phyloP scores from a whole-genome alignment of 2,888 invertebrate species.

The Cataglyphis cursor region DNA sequence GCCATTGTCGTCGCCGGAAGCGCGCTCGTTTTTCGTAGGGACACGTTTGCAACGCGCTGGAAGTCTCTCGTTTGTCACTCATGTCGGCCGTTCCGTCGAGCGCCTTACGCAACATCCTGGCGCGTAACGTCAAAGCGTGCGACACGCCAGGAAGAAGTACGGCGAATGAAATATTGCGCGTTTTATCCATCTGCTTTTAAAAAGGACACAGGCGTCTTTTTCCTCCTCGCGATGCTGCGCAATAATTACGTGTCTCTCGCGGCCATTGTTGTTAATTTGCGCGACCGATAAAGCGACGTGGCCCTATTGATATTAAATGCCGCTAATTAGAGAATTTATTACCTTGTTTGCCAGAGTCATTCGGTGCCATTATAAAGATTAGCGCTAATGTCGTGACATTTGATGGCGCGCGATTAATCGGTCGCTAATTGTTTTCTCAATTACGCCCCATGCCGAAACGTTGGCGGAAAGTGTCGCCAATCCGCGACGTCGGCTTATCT shows the following conservation, averaged over 20 bases:
- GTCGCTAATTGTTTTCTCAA: slow-evolving; percentile 60
- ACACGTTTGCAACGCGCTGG: slow-evolving; percentile 39
- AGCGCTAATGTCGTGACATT: slow-evolving; percentile 59
- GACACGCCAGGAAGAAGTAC: slow-evolving; percentile 24
- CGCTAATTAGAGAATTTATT: slow-evolving; percentile 70
- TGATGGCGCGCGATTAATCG: slow-evolving; percentile 53
- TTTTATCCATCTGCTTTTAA: slow-evolving; percentile 30
- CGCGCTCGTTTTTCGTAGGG: slow-evolving; percentile 60
- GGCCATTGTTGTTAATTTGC: slow-evolving; percentile 66
- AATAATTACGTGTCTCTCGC: slow-evolving; percentile 38
- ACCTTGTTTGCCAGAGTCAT: slow-evolving; percentile 57
- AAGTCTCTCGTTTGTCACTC: slow-evolving; percentile 60
- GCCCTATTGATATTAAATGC: slow-evolving; percentile 61
- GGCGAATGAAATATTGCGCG: slow-evolving; percentile 57
- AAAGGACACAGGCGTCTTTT: neutral
- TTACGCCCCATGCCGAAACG: slow-evolving; percentile 37
- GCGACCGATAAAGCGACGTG: slow-evolving; percentile 58
- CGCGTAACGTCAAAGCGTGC: slow-evolving; percentile 40
- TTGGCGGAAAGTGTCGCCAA: slow-evolving; percentile 31
- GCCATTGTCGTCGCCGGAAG: slow-evolving; percentile 67
- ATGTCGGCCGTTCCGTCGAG: slow-evolving; percentile 38
- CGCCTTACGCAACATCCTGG: slow-evolving; percentile 63
- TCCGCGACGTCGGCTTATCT: slow-evolving; percentile 16
- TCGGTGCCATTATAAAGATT: slow-evolving; percentile 48
- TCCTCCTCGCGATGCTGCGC: slow-evolving; percentile 13